phyloP scores from a whole-genome alignment of 2,113 vertebrate species.

The Phycodurus eques region DNA sequence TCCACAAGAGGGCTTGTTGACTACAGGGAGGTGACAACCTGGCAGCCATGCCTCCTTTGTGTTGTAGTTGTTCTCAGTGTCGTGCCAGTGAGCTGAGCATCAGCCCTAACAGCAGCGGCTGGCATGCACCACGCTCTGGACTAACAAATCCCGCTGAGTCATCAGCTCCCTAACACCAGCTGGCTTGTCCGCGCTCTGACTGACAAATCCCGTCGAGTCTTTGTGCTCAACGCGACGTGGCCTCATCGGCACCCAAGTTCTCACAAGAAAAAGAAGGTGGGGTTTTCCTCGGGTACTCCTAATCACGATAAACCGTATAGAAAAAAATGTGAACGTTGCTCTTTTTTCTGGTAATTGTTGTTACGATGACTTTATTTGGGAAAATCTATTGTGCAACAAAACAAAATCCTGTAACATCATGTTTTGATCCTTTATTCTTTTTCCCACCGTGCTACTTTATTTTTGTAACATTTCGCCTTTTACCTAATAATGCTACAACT shows the following conservation, averaged over 20 bases:
- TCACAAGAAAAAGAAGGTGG: neutral
- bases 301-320: too few relatives aligned
- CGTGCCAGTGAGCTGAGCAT: constrained; percentile 52
- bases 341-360: too few relatives aligned
- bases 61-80: constrained; percentile 36
- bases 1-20: too few relatives aligned
- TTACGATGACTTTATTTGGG: too few relatives aligned
- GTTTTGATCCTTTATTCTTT: too few relatives aligned
- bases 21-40: neutral
- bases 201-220: neutral
- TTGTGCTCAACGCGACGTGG: neutral
- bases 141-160: constrained; percentile 60
- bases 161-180: constrained; percentile 49
- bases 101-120: constrained; percentile 60
- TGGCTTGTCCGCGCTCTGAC: neutral
- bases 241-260: neutral
- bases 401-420: too few relatives aligned
- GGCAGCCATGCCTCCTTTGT: constrained; percentile 52
- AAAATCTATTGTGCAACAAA: too few relatives aligned
- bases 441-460: too few relatives aligned
- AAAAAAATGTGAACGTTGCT: too few relatives aligned
- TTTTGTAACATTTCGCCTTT: too few relatives aligned
- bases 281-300: too few relatives aligned
- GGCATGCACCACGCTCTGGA: constrained; percentile 43
- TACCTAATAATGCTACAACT: too few relatives aligned